Conservation (phyloP, 2,888 invertebrate species). For the Furcula furcula region DNA sequence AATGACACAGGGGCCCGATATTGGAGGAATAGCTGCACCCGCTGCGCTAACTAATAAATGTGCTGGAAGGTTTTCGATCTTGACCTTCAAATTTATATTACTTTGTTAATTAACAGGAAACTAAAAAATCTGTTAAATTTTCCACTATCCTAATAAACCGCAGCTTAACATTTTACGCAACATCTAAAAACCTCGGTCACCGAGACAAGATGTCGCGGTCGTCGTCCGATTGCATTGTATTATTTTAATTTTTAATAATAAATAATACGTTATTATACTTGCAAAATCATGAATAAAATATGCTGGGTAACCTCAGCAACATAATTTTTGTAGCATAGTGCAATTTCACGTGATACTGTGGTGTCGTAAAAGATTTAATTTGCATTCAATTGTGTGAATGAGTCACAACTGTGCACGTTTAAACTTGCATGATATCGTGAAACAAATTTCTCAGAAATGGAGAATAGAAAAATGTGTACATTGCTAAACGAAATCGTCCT, state of each 20-base stretch:
- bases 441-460: too few relatives aligned
- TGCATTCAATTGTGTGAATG: background rate
- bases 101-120: too few relatives aligned
- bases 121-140: too few relatives aligned
- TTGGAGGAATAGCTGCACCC: too few relatives aligned
- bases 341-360: constrained; percentile 1
- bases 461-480: too few relatives aligned
- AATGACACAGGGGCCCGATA: too few relatives aligned
- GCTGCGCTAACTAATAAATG: too few relatives aligned
- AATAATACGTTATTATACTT: constrained; percentile 10
- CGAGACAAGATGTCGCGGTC: constrained; percentile 24
- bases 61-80: too few relatives aligned
- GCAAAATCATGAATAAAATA: constrained; percentile 21
- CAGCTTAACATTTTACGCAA: constrained; percentile 12
- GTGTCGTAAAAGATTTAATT: background rate
- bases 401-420: too few relatives aligned
- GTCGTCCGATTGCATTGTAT: constrained; percentile 16
- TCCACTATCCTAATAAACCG: background rate
- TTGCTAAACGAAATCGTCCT: too few relatives aligned
- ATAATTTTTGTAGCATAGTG: constrained; percentile 10
- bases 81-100: too few relatives aligned
- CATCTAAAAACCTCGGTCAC: constrained; percentile 7
- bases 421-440: too few relatives aligned
- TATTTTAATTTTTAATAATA: constrained; percentile 16
- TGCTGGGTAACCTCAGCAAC: background rate